phyloP scores from a whole-genome alignment of 2,888 invertebrate genomes.

The Noctua pronuba region DNA sequence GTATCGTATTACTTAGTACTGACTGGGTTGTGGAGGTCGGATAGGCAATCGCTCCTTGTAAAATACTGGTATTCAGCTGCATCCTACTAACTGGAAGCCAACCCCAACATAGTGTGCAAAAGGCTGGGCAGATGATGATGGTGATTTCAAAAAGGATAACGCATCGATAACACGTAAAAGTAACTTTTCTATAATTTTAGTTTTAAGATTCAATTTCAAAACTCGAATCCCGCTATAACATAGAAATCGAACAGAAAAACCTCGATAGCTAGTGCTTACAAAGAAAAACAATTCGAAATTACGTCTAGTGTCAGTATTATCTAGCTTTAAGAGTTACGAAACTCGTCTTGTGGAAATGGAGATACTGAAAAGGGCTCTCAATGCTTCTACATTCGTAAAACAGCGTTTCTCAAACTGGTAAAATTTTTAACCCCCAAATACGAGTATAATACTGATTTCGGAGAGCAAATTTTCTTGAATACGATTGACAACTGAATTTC shows the following conservation, averaged over 20 bases:
- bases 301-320: slow-evolving; percentile 55
- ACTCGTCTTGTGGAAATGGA: slow-evolving; percentile 55
- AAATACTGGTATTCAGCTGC: too few species aligned
- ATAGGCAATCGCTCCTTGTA: too few species aligned
- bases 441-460: background rate
- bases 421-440: background rate
- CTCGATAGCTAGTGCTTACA: slow-evolving; percentile 29
- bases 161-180: background rate
- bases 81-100: too few species aligned
- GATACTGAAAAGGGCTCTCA: slow-evolving; percentile 48
- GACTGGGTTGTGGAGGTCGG: too few species aligned
- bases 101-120: background rate
- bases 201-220: slow-evolving; percentile 22
- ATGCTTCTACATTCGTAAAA: slow-evolving; percentile 40
- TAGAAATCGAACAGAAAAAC: slow-evolving; percentile 25
- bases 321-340: slow-evolving; percentile 58
- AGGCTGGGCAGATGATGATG: background rate
- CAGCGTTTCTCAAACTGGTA: slow-evolving; percentile 25
- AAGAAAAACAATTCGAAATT: slow-evolving; percentile 62
- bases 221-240: slow-evolving; percentile 22
- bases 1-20: too few species aligned
- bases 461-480: background rate
- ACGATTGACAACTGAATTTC: background rate
- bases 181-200: background rate
- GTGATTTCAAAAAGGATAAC: background rate